Base-by-base conservation (phyloP, 2,113 vertebrate species). In the Otolemur garnettii region DNA sequence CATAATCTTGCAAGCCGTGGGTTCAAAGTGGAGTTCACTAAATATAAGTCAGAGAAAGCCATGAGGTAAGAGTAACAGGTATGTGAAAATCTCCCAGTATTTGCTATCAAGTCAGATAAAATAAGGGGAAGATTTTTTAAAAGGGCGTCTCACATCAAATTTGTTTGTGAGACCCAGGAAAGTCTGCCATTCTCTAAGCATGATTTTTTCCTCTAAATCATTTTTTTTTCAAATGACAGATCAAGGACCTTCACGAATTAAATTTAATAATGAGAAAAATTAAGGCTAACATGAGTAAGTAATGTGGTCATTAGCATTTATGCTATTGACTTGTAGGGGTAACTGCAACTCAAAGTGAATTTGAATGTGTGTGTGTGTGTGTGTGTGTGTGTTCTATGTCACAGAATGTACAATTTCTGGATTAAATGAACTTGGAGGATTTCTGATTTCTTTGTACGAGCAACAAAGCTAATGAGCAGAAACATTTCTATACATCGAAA, bases 201-300 rank as follows among this genome's bases (percentile, higher is more conserved):
- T 8, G 87, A 92, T 87, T 94, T 71, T 93, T 74, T 69, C 9
- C 83, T 33, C 30, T 79, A 69, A 83, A 85, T 91, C 71, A 78
- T 24, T 57, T 30, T 57, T 74, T 92, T 90, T 96, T 91, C 74
- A 93, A 90, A 88, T 78, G 95, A 88, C 78, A 92, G 10, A 94
- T 28, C 50, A 97, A 95, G 60, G 28, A 81, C 9, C 14, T 92
- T 95, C 69, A 91, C 33, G 7, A 80, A 91, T 42, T 64, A 88
- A 71, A 90, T 75, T 82, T 94, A 95, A 89, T 93, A 91, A 91
- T 89, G 68, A 94, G 85, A 69, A 94, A 90, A 93, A 81, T 79
- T 57, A 91, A 84, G 66, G 28, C 42, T 82, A 64, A 28, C 62
- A 59, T 91, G 71, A 92, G 30, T 93, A 80, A 85, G 45, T 88